These are phyloP conservation scores for Neotoma lepida DNA, from an alignment of 2,113 vertebrate genomes.

Conservation along the genomic window DNA sequence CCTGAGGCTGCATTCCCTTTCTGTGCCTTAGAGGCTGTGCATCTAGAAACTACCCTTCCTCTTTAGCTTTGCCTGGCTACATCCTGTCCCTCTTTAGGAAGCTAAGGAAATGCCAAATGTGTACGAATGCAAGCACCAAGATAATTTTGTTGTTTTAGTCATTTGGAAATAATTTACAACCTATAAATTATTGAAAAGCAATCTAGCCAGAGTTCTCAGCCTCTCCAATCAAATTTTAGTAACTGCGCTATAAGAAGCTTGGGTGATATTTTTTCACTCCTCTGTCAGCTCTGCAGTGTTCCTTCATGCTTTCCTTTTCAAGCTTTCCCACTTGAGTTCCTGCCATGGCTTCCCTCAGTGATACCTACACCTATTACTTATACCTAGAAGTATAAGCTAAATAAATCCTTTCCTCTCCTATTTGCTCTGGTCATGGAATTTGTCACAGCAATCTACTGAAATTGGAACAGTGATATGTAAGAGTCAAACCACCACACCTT, in stretches of 20 bases:
- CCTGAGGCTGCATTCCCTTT: background rate
- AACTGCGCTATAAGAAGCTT: conserved; percentile 26
- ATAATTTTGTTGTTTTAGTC: conserved; percentile 17
- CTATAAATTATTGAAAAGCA: conserved; percentile 75
- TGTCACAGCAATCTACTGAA: background rate
- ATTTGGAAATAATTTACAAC: conserved; percentile 73
- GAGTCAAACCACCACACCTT: background rate
- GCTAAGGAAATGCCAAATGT: background rate
- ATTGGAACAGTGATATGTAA: background rate
- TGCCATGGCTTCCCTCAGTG: background rate
- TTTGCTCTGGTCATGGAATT: background rate
- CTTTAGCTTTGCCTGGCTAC: background rate
- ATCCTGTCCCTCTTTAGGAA: conserved; percentile 36
- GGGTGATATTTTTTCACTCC: conserved; percentile 41
- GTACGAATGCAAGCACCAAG: background rate
- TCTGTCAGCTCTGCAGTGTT: background rate
- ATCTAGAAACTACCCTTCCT: background rate
- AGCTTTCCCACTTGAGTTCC: background rate
- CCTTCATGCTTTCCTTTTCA: background rate
- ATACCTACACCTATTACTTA: background rate
- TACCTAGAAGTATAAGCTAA: background rate
- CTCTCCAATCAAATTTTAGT: conserved; percentile 45
- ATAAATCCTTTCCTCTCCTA: no score
- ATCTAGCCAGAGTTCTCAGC: conserved; percentile 55
- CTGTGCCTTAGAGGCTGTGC: background rate